These are phyloP conservation scores for Paradoxurus hermaphroditus DNA, from an alignment of 2,113 vertebrate species.

Conservation along the genomic window DNA sequence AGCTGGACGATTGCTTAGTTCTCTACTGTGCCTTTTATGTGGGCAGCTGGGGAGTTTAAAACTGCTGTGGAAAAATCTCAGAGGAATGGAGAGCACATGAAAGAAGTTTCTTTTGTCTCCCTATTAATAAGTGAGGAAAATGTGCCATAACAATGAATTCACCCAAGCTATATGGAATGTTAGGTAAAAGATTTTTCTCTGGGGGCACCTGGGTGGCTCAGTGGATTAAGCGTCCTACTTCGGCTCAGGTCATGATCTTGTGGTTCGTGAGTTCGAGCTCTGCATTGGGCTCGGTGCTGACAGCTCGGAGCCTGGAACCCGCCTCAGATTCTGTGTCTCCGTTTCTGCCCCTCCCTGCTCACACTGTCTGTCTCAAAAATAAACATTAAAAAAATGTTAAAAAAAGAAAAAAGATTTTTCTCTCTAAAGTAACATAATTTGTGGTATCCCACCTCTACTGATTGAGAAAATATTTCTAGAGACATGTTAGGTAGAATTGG, in stretches of 20 bases:
- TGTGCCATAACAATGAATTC: neutral
- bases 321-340: no score
- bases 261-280: no score
- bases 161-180: neutral
- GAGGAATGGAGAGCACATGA: neutral
- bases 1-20: neutral
- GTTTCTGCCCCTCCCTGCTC: no score
- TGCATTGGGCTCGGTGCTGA: no score
- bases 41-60: neutral
- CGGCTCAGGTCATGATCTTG: no score
- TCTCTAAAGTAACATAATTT: neutral
- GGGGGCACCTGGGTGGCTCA: no score
- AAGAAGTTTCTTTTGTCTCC: neutral
- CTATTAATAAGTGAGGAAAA: neutral
- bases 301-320: no score
- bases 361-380: no score
- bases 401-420: no score
- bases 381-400: no score
- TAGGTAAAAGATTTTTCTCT: neutral
- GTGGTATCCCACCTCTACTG: neutral
- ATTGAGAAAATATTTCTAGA: conserved; percentile 1
- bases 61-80: neutral
- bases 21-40: neutral
- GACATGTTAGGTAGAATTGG: neutral
- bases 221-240: no score